Conservation (phyloP, 2,113 vertebrate genomes). For the Pontoporia blainvillei region DNA sequence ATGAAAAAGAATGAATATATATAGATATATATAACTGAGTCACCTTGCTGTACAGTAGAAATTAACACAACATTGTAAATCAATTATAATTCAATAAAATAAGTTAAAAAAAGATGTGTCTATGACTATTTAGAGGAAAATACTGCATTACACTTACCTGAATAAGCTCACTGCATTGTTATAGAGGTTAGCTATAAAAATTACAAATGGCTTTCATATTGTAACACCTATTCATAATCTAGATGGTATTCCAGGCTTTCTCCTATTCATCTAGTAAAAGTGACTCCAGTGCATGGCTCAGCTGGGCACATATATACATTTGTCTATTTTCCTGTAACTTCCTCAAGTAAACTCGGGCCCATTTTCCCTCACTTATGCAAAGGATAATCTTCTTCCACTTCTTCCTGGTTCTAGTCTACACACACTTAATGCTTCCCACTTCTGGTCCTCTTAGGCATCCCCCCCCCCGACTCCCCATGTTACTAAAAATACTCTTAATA, state of each 20-base stretch:
- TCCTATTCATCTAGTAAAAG: neutral
- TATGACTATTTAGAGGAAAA: neutral
- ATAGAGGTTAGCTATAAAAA: neutral
- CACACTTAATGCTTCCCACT: neutral
- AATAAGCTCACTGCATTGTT: neutral
- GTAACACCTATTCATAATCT: neutral
- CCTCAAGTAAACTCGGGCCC: too few species aligned
- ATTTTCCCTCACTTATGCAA: neutral
- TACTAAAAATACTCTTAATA: neutral
- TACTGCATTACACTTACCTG: neutral
- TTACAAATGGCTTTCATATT: neutral
- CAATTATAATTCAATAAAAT: neutral
- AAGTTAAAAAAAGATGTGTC: neutral
- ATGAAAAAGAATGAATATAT: neutral
- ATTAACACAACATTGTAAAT: neutral
- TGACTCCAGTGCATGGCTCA: accelerated
- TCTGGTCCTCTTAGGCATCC: neutral
- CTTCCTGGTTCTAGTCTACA: neutral
- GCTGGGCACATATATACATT: neutral
- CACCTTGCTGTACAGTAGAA: neutral
- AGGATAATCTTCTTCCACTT: neutral
- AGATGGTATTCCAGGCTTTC: neutral
- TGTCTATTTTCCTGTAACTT: neutral
- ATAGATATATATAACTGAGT: neutral
- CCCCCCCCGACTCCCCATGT: accelerated